Percentiles rank a stretch among this genome's conserved stretches.
phyloP scores from a whole-genome alignment of 2,113 vertebrate species.

The Phaethornis superciliosus region DNA sequence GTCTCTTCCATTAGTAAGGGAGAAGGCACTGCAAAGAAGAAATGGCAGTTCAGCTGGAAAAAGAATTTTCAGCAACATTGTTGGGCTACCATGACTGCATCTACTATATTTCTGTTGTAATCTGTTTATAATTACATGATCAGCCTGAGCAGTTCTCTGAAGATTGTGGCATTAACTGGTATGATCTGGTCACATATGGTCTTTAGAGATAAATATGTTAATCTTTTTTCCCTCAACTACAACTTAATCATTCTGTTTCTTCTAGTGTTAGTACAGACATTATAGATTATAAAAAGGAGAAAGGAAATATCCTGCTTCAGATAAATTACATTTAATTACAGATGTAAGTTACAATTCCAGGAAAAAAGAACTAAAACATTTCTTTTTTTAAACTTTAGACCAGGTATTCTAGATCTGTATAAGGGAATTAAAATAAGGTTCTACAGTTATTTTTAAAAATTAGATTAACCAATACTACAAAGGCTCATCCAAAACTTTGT shows the following conservation, averaged over 20 bases:
- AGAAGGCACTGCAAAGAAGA: neutral
- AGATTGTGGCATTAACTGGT: neutral
- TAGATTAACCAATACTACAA: neutral
- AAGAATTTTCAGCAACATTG: neutral
- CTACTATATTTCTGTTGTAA: neutral
- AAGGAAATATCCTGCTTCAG: neutral
- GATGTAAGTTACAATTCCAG: neutral
- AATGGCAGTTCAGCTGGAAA: neutral
- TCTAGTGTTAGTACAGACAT: neutral
- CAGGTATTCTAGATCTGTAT: neutral
- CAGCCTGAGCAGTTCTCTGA: neutral
- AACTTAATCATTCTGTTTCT: neutral
- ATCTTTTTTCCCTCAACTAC: neutral
- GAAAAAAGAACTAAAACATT: neutral
- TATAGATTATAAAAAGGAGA: neutral
- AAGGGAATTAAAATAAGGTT: neutral
- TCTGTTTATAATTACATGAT: neutral
- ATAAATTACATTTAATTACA: neutral
- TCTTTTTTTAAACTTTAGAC: neutral
- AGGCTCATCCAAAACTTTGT: neutral
- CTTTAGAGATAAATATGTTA: neutral
- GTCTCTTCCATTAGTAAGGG: neutral
- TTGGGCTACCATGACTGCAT: neutral
- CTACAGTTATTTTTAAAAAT: neutral
- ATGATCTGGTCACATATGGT: neutral